Evolutionary conservation across 2,113 vertebrate species (phyloP).

Genomic region (Rhadina sibilatrix): DNA sequence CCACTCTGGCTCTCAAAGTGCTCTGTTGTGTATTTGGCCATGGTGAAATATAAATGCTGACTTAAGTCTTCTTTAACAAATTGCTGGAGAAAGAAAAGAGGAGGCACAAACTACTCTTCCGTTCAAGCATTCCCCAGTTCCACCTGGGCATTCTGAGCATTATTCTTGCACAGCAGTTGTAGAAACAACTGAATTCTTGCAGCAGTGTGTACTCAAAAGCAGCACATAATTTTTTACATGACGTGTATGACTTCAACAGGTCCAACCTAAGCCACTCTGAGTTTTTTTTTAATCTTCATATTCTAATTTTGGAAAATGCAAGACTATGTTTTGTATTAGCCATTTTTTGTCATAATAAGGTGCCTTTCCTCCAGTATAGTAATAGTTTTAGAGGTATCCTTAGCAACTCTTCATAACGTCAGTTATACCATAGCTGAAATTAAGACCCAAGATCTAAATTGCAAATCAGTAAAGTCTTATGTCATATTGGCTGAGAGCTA

Average conservation of each 20-base stretch:
- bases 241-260: not conserved
- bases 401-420: not conserved
- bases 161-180: not conserved
- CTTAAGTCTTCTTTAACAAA: not conserved
- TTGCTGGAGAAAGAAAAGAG: not conserved
- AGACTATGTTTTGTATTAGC: not conserved
- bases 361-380: not conserved
- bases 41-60: not conserved
- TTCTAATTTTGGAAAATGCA: not conserved
- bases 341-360: rapidly evolving
- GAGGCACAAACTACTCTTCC: not conserved
- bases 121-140: not conserved
- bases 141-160: too few species aligned
- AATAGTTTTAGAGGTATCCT: not conserved
- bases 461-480: not conserved
- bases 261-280: not conserved
- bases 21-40: not conserved
- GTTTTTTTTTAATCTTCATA: not conserved
- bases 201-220: not conserved
- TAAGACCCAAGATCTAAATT: not conserved
- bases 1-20: not conserved
- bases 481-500: not conserved
- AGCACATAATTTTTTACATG: not conserved
- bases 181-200: not conserved
- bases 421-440: not conserved